These are phyloP conservation scores for Amaurobius ferox DNA, from an alignment of 2,888 invertebrate genomes.

Conservation along the genomic window DNA sequence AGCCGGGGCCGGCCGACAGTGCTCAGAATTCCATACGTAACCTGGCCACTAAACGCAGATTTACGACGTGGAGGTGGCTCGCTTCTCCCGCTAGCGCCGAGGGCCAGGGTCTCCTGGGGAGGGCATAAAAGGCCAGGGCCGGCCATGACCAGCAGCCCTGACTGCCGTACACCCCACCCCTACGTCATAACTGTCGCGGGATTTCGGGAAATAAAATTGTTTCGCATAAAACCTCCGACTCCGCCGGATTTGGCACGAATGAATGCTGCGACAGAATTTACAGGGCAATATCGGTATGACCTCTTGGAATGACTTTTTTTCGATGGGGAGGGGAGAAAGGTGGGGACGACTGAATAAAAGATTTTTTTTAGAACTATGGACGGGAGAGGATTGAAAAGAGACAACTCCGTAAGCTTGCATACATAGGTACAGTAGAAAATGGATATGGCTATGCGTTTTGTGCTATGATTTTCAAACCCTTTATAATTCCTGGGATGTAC, in stretches of 20 bases:
- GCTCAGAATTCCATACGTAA: slow-evolving; percentile 73
- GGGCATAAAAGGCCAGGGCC: slow-evolving; percentile 57
- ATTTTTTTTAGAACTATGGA: slow-evolving; percentile 10
- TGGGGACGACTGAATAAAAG: slow-evolving; percentile 3
- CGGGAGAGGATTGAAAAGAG: slow-evolving; percentile 1
- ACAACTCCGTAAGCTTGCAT: slow-evolving; percentile 47
- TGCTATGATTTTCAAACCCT: too few relatives aligned
- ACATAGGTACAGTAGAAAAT: slow-evolving; percentile 13
- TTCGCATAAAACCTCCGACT: slow-evolving; percentile 70
- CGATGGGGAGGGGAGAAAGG: neutral
- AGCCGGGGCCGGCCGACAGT: slow-evolving; percentile 60
- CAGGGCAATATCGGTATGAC: slow-evolving; percentile 69
- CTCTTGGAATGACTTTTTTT: slow-evolving; percentile 39
- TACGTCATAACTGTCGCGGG: slow-evolving; percentile 69
- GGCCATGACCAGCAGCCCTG: slow-evolving; percentile 6
- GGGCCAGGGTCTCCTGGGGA: slow-evolving; percentile 70
- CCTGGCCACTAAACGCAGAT: slow-evolving; percentile 72
- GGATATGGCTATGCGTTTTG: slow-evolving; percentile 36
- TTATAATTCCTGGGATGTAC: too few relatives aligned
- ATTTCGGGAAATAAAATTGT: slow-evolving; percentile 71
- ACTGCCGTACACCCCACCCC: slow-evolving; percentile 22
- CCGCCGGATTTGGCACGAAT: slow-evolving; percentile 68
- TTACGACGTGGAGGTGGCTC: slow-evolving; percentile 70
- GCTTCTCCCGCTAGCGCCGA: slow-evolving; percentile 56
- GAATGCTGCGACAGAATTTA: slow-evolving; percentile 69